phyloP scores from a whole-genome alignment of 2,797 vertebrate species.

The Tarsius wallacei region DNA sequence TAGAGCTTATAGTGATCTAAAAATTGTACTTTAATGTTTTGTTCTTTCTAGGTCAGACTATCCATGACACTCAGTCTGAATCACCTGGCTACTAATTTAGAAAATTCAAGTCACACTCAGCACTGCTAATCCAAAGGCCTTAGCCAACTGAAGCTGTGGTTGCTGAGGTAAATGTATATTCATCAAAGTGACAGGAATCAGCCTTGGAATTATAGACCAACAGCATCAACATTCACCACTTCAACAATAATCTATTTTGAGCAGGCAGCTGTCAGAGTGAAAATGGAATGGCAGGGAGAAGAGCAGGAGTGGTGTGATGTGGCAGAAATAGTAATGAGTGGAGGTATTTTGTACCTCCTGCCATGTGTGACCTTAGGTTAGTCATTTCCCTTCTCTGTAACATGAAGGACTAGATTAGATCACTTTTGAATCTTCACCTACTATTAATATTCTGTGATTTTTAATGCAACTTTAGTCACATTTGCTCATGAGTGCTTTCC shows the following conservation, averaged over 20 bases:
- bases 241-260: conserved; percentile 32
- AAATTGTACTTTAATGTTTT: conserved; percentile 60
- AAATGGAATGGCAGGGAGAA: background rate
- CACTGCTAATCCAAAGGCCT: background rate
- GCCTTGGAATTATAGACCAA: background rate
- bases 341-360: background rate
- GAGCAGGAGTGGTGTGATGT: background rate
- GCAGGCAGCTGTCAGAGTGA: conserved; percentile 53
- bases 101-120: background rate
- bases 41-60: conserved; percentile 23
- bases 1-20: background rate
- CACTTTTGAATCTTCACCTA: background rate
- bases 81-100: background rate
- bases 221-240: background rate
- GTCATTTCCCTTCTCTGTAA: background rate
- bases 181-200: background rate
- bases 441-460: background rate
- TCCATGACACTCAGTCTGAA: conserved; percentile 17
- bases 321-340: background rate
- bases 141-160: background rate
- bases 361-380: background rate
- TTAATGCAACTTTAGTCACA: background rate
- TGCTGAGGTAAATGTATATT: background rate
- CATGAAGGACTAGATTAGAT: background rate
- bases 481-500: background rate